Conservation (phyloP, 2,888 invertebrate species). For the Tipula confusa region DNA sequence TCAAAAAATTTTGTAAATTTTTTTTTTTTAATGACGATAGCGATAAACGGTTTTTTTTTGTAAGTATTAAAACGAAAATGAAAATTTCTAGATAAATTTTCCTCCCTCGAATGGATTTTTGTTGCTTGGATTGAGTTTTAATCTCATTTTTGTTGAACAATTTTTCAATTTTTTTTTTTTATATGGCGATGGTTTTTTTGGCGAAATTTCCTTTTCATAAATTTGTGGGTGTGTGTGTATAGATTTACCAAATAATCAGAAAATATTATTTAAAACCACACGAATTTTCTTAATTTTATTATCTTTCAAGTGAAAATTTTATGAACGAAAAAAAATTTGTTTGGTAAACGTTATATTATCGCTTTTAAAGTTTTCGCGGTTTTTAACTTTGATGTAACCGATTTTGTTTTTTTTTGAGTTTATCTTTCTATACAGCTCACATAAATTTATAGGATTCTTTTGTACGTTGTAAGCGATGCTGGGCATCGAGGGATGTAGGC, state of each 20-base stretch:
- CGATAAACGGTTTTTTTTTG: background rate
- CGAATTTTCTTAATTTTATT: background rate
- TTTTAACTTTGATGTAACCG: background rate
- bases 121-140: background rate
- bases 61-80: background rate
- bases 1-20: background rate
- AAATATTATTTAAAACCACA: background rate
- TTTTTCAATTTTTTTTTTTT: no score
- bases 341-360: background rate
- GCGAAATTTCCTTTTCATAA: background rate
- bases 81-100: background rate
- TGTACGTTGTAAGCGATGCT: no score
- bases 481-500: no score
- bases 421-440: no score
- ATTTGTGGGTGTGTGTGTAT: background rate
- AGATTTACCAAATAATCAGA: background rate
- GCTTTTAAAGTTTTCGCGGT: background rate
- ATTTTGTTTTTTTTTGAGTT: background rate
- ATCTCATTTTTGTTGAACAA: background rate
- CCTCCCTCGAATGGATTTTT: background rate
- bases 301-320: background rate
- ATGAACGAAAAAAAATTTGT: background rate
- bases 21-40: background rate
- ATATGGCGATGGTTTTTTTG: background rate
- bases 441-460: no score